Base-by-base conservation (phyloP, 1,140 invertebrate species). In the Drosophila bipectinata region DNA sequence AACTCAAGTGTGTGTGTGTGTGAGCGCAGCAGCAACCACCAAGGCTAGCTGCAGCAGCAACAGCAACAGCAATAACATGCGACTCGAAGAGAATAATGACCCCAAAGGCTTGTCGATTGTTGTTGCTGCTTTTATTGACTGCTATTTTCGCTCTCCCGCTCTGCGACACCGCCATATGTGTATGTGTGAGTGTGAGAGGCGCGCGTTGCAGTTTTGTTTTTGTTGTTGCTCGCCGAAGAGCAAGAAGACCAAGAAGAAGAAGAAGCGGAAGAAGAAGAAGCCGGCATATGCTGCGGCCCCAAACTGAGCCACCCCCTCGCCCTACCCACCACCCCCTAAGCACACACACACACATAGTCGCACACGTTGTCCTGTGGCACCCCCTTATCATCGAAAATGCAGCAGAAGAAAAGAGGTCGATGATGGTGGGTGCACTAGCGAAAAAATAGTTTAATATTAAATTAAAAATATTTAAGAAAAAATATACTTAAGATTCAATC, bases 1-100 rank as follows among this genome's bases (percentile, higher is more conserved):
- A 75, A 75, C 49, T 47, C 67, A 47, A 34, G 37, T 76, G 55
- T 66, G 57, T 61, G 59, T 77, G 68, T 74, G 73, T 69, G 58
- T 66, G 64, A 76, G 76, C 72, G 67, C 77, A 76, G 68, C 72
- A 84, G 78, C 82, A 87, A 88, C 82, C 83, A 87, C 83, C 82
- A 87, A 88, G 83, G 83, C 83, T 88, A 76, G 64, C 75, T 77
- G 76, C 76, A 71, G 75, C 57, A 28, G 61, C 84, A 79, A 66
- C 49, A 39, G 15, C 30, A 32, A 45, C 60, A 57, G 21, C 39
- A 45, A 77, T 28, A 44, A 44, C 72, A 69, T 28, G 64, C 79
- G 74, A 67, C 76, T 89, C 85, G 77, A 91, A 91, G 87, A 91
- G 90, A 91, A 91, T 91, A 91, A 91, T 91, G 90, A 91, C 90